Percentiles rank a stretch among this genome's conserved stretches.
These are phyloP conservation scores for Anorthoa munda DNA, from an alignment of 2,888 invertebrate species.

Conservation along the genomic window DNA sequence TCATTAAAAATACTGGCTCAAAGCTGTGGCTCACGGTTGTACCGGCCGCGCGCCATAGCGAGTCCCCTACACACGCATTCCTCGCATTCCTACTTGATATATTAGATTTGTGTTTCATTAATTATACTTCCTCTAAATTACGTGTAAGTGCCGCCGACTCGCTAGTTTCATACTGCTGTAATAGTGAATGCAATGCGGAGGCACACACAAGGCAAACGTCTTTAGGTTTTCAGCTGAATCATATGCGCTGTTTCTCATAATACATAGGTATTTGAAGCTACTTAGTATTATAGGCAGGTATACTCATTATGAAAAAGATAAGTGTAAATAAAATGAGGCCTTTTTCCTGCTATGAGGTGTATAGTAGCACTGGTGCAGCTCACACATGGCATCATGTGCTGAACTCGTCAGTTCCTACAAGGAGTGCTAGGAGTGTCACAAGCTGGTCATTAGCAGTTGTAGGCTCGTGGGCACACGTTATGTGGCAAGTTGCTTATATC, in stretches of 20 bases:
- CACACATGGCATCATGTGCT: not conserved
- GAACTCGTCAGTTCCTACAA: not conserved
- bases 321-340: not conserved
- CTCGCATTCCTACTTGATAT: conserved; percentile 57
- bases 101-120: conserved; percentile 56
- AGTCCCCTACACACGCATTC: conserved; percentile 37
- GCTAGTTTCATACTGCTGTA: not conserved
- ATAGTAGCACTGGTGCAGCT: not conserved
- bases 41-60: not conserved
- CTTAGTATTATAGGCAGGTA: not conserved
- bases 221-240: not conserved
- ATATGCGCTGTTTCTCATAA: not conserved
- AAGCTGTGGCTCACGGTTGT: not conserved
- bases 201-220: not conserved
- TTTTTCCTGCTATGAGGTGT: not conserved
- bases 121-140: conserved; percentile 51
- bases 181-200: not conserved
- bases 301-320: too few species aligned
- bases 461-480: not conserved
- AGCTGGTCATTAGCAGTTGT: conserved; percentile 1
- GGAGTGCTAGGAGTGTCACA: not conserved
- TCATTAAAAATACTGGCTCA: conserved; percentile 49
- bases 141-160: conserved; percentile 19
- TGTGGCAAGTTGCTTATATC: conserved; percentile 34
- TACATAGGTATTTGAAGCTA: not conserved